Evolutionary conservation across 2,888 invertebrate species (phyloP), one percentile per base, ranked within the genome.

Genomic region (Tribolium freemani): DNA sequence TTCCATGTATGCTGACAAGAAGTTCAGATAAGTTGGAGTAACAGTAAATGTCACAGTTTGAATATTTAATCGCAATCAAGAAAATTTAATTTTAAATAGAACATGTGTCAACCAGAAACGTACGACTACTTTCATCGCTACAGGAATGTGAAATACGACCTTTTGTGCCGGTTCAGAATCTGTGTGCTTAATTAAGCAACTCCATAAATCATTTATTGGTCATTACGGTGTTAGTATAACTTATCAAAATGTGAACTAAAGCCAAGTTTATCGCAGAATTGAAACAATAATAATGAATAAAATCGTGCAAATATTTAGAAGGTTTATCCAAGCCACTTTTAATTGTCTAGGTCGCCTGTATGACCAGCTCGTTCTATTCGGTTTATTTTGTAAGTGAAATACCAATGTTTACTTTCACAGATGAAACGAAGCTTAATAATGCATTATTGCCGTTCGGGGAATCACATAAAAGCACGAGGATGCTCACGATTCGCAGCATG

Each of bases 381-480:
- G 11, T 50, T 50, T 50, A 16, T 51, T 20, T 51, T 16, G 1
- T 50, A 50, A 50, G 8, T 51, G 20, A 51, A 13, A 20, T 20
- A 51, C 16, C 9, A 20, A 20, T 20, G 51, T 51, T 51, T 51
- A 51, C 51, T 20, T 20, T 51, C 16, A 48, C 51, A 20, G 20
- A 51, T 20, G 51, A 51, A 51, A 20, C n/a, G 51, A 51, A 51
- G 20, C n/a, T 51, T 51, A 51, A 51, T 51, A 51, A 51, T 51
- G 51, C 8, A 51, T 51, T 51, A 51, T 51, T 51, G 20, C 20
- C 51, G 16, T 51, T 51, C 20, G 16, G 51, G 51, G 51, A 20
- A 51, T 20, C 16, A 20, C 20, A 51, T 20, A 51, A 51, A 51
- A 20, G n/a, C 20, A 13, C 51, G 20, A 20, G 20, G 6, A n/a